Conservation (phyloP, 1,140 invertebrate species). For the Aradophagus sp. region DNA sequence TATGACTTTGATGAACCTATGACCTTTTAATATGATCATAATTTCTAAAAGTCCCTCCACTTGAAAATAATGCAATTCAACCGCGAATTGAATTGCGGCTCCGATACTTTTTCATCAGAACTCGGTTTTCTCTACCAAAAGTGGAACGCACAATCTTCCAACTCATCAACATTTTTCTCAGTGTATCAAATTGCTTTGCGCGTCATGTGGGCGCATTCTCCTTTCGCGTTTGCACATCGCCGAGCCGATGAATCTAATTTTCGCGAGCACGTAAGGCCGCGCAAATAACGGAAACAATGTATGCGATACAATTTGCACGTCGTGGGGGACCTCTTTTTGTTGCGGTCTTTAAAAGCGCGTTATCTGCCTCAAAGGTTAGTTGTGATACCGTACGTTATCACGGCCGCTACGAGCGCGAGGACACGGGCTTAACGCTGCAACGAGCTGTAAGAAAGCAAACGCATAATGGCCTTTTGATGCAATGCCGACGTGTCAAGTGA, state of each 20-base stretch:
- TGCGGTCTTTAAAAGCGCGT: constrained; percentile 43
- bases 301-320: constrained; percentile 32
- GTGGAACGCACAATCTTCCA: no score
- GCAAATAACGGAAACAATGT: constrained; percentile 40
- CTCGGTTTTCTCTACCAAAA: no score
- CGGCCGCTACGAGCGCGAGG: constrained; percentile 12
- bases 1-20: no score
- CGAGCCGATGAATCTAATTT: constrained; percentile 35
- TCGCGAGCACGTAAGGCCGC: constrained; percentile 9
- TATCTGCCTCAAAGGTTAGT: constrained; percentile 45
- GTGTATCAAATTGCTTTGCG: constrained; percentile 9
- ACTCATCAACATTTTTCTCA: no score
- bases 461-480: constrained; percentile 22
- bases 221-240: constrained; percentile 7
- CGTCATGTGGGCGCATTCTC: constrained; percentile 2
- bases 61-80: no score
- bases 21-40: no score
- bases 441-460: constrained; percentile 32
- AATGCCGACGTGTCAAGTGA: constrained; percentile 1
- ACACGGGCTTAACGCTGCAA: constrained; percentile 20
- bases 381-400: constrained; percentile 32
- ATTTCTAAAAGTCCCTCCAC: no score
- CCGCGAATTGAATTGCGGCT: no score
- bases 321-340: constrained; percentile 33
- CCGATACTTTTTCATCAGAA: no score